Percentiles rank a stretch among this genome's conserved stretches.
phyloP scores from a whole-genome alignment of 1,140 invertebrate species.

The Drosophila funebris region DNA sequence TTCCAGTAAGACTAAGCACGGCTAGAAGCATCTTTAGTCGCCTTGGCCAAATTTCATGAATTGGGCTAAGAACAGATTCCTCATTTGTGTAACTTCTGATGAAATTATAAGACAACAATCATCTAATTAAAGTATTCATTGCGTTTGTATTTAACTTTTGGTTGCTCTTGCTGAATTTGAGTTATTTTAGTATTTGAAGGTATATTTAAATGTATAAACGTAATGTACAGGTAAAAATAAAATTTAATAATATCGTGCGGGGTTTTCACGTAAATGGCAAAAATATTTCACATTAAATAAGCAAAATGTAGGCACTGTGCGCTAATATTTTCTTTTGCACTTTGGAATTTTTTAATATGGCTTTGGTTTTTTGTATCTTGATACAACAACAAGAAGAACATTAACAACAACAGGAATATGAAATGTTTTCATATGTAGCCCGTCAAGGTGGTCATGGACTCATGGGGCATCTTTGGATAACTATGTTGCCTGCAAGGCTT shows the following conservation, averaged over 20 bases:
- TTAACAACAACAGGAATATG: conserved; percentile 8
- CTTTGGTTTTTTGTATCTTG: conserved; percentile 26
- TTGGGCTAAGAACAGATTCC: too few relatives aligned
- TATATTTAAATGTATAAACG: too few relatives aligned
- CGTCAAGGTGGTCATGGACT: background rate
- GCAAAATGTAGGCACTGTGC: conserved; percentile 39
- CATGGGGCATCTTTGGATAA: conserved; percentile 8
- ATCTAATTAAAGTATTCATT: too few relatives aligned
- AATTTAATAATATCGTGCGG: too few relatives aligned
- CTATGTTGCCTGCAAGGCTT: conserved; percentile 4
- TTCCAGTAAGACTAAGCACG: too few relatives aligned
- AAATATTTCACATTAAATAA: conserved; percentile 41
- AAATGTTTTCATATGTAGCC: background rate
- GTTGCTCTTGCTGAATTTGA: too few relatives aligned
- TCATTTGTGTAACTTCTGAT: too few relatives aligned
- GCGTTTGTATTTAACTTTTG: too few relatives aligned
- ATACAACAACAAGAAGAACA: conserved; percentile 11
- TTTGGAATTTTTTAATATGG: conserved; percentile 39
- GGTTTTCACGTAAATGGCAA: conserved; percentile 1
- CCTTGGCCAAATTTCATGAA: too few relatives aligned
- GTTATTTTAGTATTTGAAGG: too few relatives aligned
- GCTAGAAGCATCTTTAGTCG: too few relatives aligned
- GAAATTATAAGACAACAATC: too few relatives aligned
- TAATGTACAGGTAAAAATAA: background rate
- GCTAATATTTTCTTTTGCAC: conserved; percentile 36